These are phyloP conservation scores for Tuberolachnus salignus DNA, from an alignment of 2,888 invertebrate species.

Conservation along the genomic window DNA sequence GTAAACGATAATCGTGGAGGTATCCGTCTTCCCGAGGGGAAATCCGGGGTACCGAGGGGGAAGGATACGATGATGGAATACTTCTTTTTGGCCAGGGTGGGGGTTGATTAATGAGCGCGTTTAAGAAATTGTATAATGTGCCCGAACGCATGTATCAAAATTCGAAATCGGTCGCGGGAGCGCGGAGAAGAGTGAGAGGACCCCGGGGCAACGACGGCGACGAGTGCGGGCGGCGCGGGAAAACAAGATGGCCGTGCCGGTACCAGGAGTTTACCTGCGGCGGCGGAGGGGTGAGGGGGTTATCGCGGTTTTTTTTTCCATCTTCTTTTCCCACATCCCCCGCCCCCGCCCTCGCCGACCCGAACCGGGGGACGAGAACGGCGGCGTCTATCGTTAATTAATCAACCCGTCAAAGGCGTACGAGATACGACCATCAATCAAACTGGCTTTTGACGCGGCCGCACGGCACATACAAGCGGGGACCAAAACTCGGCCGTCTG, in stretches of 20 bases:
- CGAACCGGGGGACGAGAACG: neutral
- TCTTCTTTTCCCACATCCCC: too few species aligned
- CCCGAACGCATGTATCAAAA: conserved; percentile 41
- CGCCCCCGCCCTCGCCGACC: neutral
- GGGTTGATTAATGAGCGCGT: conserved; percentile 47
- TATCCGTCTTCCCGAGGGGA: neutral
- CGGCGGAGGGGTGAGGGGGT: too few species aligned
- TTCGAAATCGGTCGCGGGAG: neutral
- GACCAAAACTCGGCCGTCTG: neutral
- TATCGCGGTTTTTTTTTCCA: conserved; percentile 9
- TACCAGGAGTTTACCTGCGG: conserved; percentile 34
- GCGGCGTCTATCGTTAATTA: conserved; percentile 45
- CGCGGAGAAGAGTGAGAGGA: neutral
- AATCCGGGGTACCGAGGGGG: neutral
- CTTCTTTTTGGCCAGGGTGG: neutral
- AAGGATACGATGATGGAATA: conserved; percentile 39
- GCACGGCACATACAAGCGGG: neutral
- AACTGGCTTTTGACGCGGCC: conserved; percentile 35
- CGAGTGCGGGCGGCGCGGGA: neutral
- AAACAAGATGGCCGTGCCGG: conserved; percentile 28
- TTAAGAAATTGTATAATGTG: conserved; percentile 49
- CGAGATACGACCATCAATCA: conserved; percentile 54
- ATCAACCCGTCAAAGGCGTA: conserved; percentile 53
- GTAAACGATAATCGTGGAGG: neutral
- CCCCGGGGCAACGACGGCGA: neutral